Evolutionary conservation across 2,888 invertebrate genomes (phyloP).

Genomic region (Coelopa pilipes): DNA sequence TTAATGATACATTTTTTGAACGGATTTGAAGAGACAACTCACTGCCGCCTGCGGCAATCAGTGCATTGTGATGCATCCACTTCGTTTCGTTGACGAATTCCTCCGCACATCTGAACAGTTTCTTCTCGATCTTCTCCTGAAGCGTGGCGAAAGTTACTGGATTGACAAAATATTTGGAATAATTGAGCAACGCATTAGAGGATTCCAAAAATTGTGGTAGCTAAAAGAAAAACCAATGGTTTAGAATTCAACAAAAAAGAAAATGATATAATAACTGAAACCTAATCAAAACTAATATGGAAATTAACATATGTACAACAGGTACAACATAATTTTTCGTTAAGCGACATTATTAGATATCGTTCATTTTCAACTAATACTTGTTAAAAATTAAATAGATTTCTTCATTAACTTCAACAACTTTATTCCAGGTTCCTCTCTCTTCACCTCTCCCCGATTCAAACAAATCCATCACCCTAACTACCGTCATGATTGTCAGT

Average conservation of each 20-base stretch:
- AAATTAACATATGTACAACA: too few species aligned
- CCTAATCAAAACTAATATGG: too few species aligned
- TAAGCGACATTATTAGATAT: too few species aligned
- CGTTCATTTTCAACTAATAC: too few species aligned
- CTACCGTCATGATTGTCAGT: too few species aligned
- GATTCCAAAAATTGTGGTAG: constrained; percentile 23
- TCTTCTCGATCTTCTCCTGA: constrained; percentile 79
- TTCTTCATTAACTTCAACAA: too few species aligned
- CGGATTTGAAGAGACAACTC: constrained; percentile 63
- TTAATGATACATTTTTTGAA: background rate
- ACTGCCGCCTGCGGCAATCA: constrained; percentile 91
- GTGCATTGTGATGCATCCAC: constrained; percentile 94
- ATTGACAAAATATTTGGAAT: constrained; percentile 81
- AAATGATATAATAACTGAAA: too few species aligned
- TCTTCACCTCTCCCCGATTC: too few species aligned
- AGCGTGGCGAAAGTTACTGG: constrained; percentile 86
- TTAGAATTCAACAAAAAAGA: background rate
- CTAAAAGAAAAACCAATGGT: constrained; percentile 1
- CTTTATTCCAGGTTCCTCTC: too few species aligned
- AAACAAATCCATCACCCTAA: too few species aligned
- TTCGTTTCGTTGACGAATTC: constrained; percentile 90
- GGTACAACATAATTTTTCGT: too few species aligned
- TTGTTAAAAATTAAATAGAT: too few species aligned
- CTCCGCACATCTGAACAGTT: constrained; percentile 85
- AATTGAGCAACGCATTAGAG: constrained; percentile 1